Base-by-base conservation (phyloP, 2,888 invertebrate species). In the Dugesia japonica region DNA sequence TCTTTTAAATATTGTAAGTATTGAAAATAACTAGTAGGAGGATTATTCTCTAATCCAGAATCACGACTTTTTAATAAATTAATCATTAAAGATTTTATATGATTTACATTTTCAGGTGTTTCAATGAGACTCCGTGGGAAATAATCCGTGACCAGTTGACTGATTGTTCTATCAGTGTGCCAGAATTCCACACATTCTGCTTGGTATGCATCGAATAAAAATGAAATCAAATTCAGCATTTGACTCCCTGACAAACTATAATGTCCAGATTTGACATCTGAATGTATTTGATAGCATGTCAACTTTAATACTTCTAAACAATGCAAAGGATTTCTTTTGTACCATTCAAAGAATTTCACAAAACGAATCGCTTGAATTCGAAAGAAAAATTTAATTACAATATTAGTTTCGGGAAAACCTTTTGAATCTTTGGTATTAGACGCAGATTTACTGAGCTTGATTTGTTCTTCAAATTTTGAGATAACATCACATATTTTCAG, bases 401-500 rank as follows among this genome's bases (percentile, higher is more conserved):
- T n/a, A 33, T 27, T 23, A 0, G 38, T 56, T 56, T 42, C 75
- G 20, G 75, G 75, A 13, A 56, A n/a, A 20, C 72, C 38, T 26
- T 31, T 28, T 33, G 20, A n/a, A 7, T 27, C 75, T 28, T 75
- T 71, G 0, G n/a, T 23, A 74, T 17, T 28, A 1, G 75, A 27
- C 1, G 1, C 26, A 13, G 27, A n/a, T 72, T 27, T 33, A 71
- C 20, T 75, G 17, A n/a, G 28, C 23, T 42, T 56, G 1, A 75
- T 28, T 56, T 71, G 56, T 20, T 75, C 71, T 75, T 77, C 77
- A 77, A 42, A 77, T 42, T 76, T 76, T 17, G 75, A 56, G n/a
- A 77, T 56, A 23, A 77, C 77, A 42, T 77, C 77, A 26, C 77
- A 76, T 1, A 77, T 56, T 20, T 77, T 77, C 76, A 77, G 56